Evolutionary conservation across 2,113 vertebrate genomes (phyloP).

Genomic region (Hyperopisus bebe): DNA sequence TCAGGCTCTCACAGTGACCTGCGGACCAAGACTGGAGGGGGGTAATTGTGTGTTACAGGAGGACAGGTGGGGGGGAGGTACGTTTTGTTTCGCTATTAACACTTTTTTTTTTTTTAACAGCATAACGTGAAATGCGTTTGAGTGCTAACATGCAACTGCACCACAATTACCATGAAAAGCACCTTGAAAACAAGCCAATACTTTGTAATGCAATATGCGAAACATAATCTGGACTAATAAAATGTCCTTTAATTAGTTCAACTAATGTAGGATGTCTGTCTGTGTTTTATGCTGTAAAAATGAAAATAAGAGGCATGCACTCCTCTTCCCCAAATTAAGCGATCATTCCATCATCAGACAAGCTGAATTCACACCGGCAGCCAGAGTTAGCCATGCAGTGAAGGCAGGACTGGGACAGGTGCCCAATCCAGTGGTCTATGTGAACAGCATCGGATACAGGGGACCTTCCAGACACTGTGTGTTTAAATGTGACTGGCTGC

Average conservation of each 20-base stretch:
- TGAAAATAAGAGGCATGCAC: neutral
- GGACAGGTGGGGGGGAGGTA: neutral
- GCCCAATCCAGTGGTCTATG: neutral
- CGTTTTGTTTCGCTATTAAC: neutral
- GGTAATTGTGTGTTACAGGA: neutral
- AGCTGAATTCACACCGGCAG: neutral
- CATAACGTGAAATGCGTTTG: neutral
- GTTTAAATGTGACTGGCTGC: neutral
- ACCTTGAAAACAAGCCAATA: neutral
- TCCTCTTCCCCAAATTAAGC: neutral
- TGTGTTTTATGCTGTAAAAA: neutral
- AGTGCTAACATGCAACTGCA: neutral
- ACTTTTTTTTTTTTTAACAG: neutral
- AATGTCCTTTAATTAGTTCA: neutral
- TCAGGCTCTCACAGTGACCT: slow-evolving; percentile 16
- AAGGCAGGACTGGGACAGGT: neutral
- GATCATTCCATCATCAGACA: neutral
- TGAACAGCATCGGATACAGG: neutral
- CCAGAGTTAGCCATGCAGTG: neutral
- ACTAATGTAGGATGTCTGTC: neutral
- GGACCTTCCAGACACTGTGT: neutral
- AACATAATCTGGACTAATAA: neutral
- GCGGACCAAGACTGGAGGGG: neutral
- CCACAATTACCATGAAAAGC: neutral
- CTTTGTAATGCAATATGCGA: neutral